These are phyloP conservation scores for Acrocephalus kingi DNA, from an alignment of 2,113 vertebrate genomes.

Conservation along the genomic window DNA sequence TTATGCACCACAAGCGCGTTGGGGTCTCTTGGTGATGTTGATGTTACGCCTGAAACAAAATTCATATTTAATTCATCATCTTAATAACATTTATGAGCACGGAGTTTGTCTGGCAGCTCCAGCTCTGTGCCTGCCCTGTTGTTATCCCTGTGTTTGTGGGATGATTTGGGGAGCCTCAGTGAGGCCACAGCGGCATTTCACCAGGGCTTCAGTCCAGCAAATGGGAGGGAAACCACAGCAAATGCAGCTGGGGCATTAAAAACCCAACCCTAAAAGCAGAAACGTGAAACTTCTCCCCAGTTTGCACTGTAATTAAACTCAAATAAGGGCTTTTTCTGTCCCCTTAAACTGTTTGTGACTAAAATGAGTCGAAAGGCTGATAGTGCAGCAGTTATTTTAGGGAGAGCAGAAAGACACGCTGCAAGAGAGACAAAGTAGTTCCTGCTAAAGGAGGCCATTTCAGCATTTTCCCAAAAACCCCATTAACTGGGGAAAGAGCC, in stretches of 20 bases:
- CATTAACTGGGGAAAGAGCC: background rate
- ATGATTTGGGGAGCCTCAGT: background rate
- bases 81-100: background rate
- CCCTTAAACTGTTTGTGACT: background rate
- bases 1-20: background rate
- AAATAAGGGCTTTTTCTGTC: background rate
- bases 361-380: background rate
- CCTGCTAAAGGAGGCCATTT: background rate
- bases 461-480: background rate
- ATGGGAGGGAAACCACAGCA: fast-evolving
- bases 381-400: fast-evolving
- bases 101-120: background rate
- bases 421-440: fast-evolving
- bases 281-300: background rate
- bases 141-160: background rate
- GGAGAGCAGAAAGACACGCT: background rate
- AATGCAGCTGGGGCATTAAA: background rate
- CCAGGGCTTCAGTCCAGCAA: background rate
- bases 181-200: fast-evolving
- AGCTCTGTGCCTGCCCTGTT: fast-evolving
- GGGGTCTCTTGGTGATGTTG: background rate
- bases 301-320: background rate
- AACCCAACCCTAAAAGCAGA: background rate
- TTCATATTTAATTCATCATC: constrained; percentile 35
- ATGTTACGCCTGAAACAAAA: background rate